Base-by-base conservation (phyloP, 2,888 invertebrate species). In the Acleris emargana region DNA sequence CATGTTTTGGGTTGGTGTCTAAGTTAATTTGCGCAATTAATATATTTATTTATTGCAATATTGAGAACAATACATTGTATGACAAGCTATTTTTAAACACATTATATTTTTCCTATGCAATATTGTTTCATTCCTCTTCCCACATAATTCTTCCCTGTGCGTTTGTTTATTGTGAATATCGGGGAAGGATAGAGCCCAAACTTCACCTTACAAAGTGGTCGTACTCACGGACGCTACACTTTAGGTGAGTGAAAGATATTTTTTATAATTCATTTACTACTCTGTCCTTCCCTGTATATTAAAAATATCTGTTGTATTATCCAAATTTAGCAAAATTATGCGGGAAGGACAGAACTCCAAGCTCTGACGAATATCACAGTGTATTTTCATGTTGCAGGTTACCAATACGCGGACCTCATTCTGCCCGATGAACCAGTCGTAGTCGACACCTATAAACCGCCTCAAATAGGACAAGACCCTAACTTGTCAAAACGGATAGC, bases 251-350 rank as follows among this genome's bases (percentile, higher is more conserved):
- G 77, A 68, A 69, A 72, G 71, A 75, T 78, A 74, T 72, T 78
- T 81, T 75, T 75, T 77, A 71, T 74, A 76, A 68, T 82, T 76
- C 78, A 76, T 80, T 71, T 81, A 77, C 80, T 72, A 81, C 94
- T 94, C 94, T 94, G 94, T 94, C 94, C 94, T 94, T 94, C 94
- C 94, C 94, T 93, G 93, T 86, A 86, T 72, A 42, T 55, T 84
- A 77, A 42, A 62, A 68, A 50, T 62, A 69, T 66, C 62, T 71
- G 60, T 73, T 76, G 42, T 63, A 71, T 75, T 73, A 68, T 72
- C 66, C 66, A 67, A 68, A 57, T 32, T 62, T 62, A 43, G 68
- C 70, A 49, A 49, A 51, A 72, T 76, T 78, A 84, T 73, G 88
- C 90, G 86, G 93, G 93, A 80, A 91, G 92, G 92, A 90, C 91